These are phyloP conservation scores for Coptotermes formosanus DNA, from an alignment of 1,140 invertebrate species.

Conservation along the genomic window DNA sequence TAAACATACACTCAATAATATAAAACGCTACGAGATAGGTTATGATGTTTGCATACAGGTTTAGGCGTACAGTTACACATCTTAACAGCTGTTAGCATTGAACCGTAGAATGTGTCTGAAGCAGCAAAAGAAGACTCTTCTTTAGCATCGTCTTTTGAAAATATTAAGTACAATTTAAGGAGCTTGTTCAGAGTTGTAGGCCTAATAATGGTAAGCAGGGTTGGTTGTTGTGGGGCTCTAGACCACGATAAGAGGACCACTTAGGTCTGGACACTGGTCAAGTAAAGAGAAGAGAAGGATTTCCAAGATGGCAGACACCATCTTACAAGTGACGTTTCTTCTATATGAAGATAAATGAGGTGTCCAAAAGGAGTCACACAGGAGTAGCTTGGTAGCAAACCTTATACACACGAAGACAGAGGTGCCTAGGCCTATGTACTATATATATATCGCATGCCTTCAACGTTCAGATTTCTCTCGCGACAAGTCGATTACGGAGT, in stretches of 20 bases:
- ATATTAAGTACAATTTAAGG: neutral
- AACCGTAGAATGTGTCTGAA: neutral
- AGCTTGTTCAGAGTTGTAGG: neutral
- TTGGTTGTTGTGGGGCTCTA: neutral
- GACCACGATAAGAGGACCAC: neutral
- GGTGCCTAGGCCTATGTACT: neutral
- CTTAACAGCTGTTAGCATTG: too few species aligned
- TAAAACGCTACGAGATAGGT: too few species aligned
- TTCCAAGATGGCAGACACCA: slow-evolving; percentile 17
- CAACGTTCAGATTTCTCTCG: neutral
- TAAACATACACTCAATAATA: too few species aligned
- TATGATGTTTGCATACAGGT: too few species aligned
- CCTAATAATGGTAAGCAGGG: neutral
- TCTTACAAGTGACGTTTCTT: slow-evolving; percentile 1
- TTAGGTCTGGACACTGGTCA: neutral
- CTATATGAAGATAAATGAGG: slow-evolving; percentile 19
- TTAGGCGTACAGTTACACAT: too few species aligned
- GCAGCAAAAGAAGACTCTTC: neutral
- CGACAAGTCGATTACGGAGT: slow-evolving; percentile 23
- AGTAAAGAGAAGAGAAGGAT: neutral
- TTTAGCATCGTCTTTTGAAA: neutral
- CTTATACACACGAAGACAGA: neutral
- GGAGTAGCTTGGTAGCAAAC: neutral
- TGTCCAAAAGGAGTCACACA: neutral
- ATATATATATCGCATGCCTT: neutral